Evolutionary conservation across 2,888 invertebrate genomes (phyloP), one percentile per base, ranked within the genome.

Genomic region (Chydorus sphaericus): DNA sequence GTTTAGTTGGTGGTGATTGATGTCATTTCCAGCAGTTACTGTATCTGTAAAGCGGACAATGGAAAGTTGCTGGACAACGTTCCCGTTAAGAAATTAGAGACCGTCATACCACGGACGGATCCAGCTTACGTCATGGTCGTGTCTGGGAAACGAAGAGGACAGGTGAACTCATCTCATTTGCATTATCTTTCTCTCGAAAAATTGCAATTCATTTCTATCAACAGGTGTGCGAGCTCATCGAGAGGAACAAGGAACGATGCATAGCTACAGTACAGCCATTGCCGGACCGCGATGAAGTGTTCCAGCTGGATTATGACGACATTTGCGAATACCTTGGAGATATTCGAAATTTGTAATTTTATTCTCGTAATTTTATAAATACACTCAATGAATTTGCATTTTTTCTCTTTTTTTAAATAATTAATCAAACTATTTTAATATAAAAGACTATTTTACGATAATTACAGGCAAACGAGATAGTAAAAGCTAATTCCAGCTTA

Each of bases 271-370:
- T 73, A 26, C 70, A 72, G 60, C 62, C 72, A 10, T 62, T 71
- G 3, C 63, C 69, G 1, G 69, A 71, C 57, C 61, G 68, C 58
- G 66, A 67, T 49, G 62, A 61, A 54, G 65, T 70, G n/a, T 8
- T 70, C 7, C 65, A 65, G 38, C 55, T 70, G 20, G 64, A 65
- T 50, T 72, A 67, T 62, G 72, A 73, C 60, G 63, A 66, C 51
- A 68, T 72, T 51, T 71, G 71, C 65, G 71, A 73, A 65, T 71
- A 68, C 64, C 63, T 65, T 10, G 70, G 70, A 4, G 65, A 68
- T 59, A 53, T 55, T 16, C 52, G 36, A 8, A 52, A 52, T 18
- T 23, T 52, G n/a, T 52, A 52, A 44, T 14, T 7, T 14, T 14
- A 3, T 7, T n/a, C n/a, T n/a, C n/a, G n/a, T n/a, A n/a, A n/a